A percentile compares a stretch with the other conserved stretches of the same genome.
phyloP scores from a whole-genome alignment of 2,888 invertebrate genomes.

The Stictocephala bisonia region DNA sequence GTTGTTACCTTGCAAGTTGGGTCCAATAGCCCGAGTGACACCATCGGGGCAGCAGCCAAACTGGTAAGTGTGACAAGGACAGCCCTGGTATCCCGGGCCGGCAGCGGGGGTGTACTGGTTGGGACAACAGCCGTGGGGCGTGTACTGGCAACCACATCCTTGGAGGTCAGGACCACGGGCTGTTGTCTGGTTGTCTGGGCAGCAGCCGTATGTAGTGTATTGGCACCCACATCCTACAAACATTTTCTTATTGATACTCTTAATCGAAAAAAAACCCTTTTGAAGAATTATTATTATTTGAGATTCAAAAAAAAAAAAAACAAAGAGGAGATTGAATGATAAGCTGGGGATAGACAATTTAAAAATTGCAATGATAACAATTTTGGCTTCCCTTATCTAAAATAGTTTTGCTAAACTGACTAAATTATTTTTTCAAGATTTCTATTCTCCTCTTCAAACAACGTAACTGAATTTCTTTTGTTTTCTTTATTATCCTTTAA shows the following conservation, averaged over 20 bases:
- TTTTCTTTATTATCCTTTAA: no score
- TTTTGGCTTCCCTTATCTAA: no score
- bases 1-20: slow-evolving; percentile 73
- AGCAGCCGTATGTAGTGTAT: slow-evolving; percentile 83
- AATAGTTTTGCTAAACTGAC: no score
- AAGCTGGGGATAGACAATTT: background rate
- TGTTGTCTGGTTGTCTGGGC: slow-evolving; percentile 82
- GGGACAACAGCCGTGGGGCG: slow-evolving; percentile 84
- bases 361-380: no score
- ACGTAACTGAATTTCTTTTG: no score
- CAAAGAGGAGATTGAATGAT: background rate
- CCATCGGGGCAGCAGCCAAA: slow-evolving; percentile 94
- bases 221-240: slow-evolving; percentile 80
- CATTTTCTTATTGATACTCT: no score
- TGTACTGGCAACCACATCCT: slow-evolving; percentile 84
- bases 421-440: no score
- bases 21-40: slow-evolving; percentile 78
- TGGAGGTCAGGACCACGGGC: slow-evolving; percentile 83
- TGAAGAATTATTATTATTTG: no score
- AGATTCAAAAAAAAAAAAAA: background rate
- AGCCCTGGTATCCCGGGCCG: slow-evolving; percentile 85
- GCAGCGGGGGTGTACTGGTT: slow-evolving; percentile 80
- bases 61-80: slow-evolving; percentile 85
- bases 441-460: no score
- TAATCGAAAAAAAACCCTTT: no score